A percentile compares a stretch with the other conserved stretches of the same genome.
phyloP scores from a whole-genome alignment of 2,888 invertebrate species.

The Acanthoscelides obtectus region DNA sequence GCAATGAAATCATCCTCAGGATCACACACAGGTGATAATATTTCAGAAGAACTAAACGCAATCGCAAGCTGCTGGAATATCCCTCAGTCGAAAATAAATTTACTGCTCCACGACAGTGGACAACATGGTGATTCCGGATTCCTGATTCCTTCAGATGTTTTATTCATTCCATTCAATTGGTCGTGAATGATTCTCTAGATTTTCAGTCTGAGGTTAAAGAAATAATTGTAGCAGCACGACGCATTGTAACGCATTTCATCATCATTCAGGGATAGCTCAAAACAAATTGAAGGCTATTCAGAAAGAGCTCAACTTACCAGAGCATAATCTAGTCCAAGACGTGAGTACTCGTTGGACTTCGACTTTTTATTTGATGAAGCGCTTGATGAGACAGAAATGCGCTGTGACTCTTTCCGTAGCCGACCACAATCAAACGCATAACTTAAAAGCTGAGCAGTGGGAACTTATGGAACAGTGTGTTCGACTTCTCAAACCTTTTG shows the following conservation, averaged over 20 bases:
- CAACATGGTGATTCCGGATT: background rate
- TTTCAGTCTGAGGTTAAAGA: slow-evolving; percentile 19
- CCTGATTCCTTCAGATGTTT: slow-evolving; percentile 20
- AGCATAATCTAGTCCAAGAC: slow-evolving; percentile 24
- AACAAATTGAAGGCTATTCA: slow-evolving; percentile 16
- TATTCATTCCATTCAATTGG: slow-evolving; percentile 25
- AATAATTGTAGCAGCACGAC: background rate
- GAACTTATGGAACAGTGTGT: slow-evolving; percentile 14
- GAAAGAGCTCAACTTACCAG: slow-evolving; percentile 24
- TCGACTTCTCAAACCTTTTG: slow-evolving; percentile 12
- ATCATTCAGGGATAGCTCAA: slow-evolving; percentile 20
- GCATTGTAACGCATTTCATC: background rate
- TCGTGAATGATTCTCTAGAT: slow-evolving; percentile 17
- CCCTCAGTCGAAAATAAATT: slow-evolving; percentile 28
- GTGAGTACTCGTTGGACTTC: slow-evolving; percentile 21
- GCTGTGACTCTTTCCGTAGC: slow-evolving; percentile 6
- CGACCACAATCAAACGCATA: slow-evolving; percentile 13
- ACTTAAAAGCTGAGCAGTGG: slow-evolving; percentile 17
- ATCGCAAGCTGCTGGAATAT: slow-evolving; percentile 29
- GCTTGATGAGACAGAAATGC: slow-evolving; percentile 15
- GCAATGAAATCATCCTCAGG: slow-evolving; percentile 26
- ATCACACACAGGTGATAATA: slow-evolving; percentile 27
- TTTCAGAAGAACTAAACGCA: slow-evolving; percentile 30
- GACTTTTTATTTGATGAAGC: slow-evolving; percentile 14
- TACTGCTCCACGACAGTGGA: slow-evolving; percentile 24